Conservation (phyloP, 2,888 invertebrate genomes). For the Epinotia ramella region DNA sequence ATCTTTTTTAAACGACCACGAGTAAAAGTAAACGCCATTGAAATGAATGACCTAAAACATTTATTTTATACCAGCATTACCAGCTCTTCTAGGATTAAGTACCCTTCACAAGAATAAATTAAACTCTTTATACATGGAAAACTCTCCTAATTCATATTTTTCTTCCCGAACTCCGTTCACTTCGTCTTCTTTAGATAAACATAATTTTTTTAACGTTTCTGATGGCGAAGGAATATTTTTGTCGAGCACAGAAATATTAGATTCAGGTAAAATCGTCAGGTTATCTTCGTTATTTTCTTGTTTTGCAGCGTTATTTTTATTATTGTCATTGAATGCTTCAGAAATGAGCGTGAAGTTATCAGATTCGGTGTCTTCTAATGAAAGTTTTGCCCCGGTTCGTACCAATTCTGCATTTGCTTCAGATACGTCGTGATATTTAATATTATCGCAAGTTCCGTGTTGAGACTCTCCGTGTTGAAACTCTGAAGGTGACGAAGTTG, state of each 20-base stretch:
- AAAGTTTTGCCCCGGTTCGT: constrained; percentile 77
- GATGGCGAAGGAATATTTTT: constrained; percentile 87
- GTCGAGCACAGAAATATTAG: constrained; percentile 63
- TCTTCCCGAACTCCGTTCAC: constrained; percentile 54
- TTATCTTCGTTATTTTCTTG: constrained; percentile 63
- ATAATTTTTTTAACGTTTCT: constrained; percentile 87
- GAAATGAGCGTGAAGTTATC: constrained; percentile 74
- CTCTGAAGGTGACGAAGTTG: constrained; percentile 44
- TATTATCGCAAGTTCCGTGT: constrained; percentile 47
- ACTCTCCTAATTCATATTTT: constrained; percentile 51
- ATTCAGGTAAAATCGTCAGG: constrained; percentile 51
- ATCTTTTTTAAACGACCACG: no score
- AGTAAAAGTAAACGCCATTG: no score
- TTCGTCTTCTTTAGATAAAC: constrained; percentile 82
- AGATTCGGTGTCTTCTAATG: constrained; percentile 79
- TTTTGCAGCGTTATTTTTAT: constrained; percentile 44
- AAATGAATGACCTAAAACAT: no score
- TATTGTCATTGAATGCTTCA: constrained; percentile 60
- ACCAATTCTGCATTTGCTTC: constrained; percentile 77
- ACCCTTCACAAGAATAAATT: constrained; percentile 56
- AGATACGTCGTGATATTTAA: constrained; percentile 65
- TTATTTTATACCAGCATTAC: neutral
- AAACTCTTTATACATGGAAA: constrained; percentile 59
- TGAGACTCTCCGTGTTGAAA: constrained; percentile 44
- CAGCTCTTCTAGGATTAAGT: neutral